These are phyloP conservation scores for Acanthosepion esculentum DNA, from an alignment of 2,888 invertebrate species.

Conservation along the genomic window DNA sequence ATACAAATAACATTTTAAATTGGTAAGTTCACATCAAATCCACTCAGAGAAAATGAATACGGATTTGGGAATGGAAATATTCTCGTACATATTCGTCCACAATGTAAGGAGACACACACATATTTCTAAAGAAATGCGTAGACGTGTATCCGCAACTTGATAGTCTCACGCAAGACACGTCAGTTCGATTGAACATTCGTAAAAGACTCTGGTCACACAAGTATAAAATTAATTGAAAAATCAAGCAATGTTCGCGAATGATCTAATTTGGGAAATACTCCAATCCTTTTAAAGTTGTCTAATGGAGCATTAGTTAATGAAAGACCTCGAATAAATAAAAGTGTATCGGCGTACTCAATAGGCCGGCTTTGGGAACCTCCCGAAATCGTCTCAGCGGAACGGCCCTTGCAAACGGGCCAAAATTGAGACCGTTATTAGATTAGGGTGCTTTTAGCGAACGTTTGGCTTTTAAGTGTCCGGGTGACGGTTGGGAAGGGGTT, in stretches of 20 bases:
- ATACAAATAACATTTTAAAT: no score
- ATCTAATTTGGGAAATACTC: constrained; percentile 8
- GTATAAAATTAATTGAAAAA: constrained; percentile 25
- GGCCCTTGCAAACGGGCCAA: constrained; percentile 18
- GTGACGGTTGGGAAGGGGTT: neutral
- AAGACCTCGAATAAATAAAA: neutral
- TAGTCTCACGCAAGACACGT: constrained; percentile 5
- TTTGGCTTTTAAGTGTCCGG: constrained; percentile 33
- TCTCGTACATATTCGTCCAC: neutral
- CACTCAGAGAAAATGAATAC: neutral
- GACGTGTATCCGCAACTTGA: neutral
- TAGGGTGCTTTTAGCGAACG: constrained; percentile 33
- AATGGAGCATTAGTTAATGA: constrained; percentile 33
- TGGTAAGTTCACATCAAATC: no score
- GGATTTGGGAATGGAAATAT: neutral
- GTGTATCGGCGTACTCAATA: neutral
- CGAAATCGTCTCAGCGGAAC: neutral
- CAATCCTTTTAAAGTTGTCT: constrained; percentile 33
- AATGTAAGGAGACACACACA: neutral
- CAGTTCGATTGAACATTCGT: constrained; percentile 7
- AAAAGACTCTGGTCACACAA: constrained; percentile 20
- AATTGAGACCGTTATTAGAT: constrained; percentile 1
- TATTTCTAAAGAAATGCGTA: no score
- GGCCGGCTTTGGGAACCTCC: neutral
- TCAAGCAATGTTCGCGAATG: neutral